Conservation (phyloP, 2,797 vertebrate species). For the Vultur gryphus region DNA sequence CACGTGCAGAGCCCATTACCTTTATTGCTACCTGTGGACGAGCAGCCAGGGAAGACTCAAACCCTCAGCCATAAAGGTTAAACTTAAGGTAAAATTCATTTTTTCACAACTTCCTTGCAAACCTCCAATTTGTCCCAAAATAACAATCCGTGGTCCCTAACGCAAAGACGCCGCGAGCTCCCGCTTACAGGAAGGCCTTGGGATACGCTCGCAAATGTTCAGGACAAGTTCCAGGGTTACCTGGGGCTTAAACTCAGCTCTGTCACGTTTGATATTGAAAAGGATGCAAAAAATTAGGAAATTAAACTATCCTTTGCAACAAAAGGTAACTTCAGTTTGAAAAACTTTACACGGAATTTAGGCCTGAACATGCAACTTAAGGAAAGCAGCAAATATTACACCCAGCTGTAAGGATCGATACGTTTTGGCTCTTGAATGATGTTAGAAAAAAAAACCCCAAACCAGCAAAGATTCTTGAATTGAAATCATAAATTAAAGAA, state of each 20-base stretch:
- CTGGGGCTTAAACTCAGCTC: not conserved
- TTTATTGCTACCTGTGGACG: not conserved
- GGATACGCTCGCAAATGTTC: fast-evolving
- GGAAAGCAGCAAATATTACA: not conserved
- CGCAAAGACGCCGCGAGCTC: fast-evolving
- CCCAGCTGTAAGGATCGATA: fast-evolving
- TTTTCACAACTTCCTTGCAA: not conserved
- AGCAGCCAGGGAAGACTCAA: not conserved
- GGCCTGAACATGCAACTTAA: not conserved
- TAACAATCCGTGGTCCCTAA: fast-evolving
- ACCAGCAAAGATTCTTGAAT: not conserved
- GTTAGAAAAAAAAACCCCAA: not conserved
- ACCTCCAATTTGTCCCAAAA: not conserved
- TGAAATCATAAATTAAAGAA: not conserved
- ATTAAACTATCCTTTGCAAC: not conserved
- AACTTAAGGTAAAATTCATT: not conserved
- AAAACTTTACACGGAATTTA: not conserved
- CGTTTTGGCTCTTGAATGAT: not conserved
- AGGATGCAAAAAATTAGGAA: not conserved
- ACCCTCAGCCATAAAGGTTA: not conserved
- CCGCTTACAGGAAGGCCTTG: fast-evolving
- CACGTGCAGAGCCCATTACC: not conserved
- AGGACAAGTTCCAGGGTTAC: not conserved
- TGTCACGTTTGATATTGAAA: not conserved
- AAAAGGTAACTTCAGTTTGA: not conserved